Base-by-base conservation (phyloP, 2,113 vertebrate genomes). In the Phaethornis superciliosus region DNA sequence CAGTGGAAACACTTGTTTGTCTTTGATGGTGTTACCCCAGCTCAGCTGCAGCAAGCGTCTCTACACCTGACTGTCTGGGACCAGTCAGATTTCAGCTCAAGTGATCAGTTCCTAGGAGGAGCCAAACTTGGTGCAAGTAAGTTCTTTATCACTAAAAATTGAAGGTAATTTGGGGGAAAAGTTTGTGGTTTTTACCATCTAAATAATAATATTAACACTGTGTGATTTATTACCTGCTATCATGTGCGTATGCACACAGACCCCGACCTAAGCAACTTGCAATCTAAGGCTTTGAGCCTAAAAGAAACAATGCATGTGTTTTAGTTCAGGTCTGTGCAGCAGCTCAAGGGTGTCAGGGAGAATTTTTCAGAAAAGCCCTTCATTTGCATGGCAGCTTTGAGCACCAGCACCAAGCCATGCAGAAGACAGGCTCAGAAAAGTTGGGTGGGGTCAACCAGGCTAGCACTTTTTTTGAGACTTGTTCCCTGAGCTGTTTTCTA, bases 1-100 rank as follows among this genome's bases (percentile, higher is more conserved):
- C 97, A 96, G 55, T 98, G 98, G 97, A 97, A 97, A 24, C 97
- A 98, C 72, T 96, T 98, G 85, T 97, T 98, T 28, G 88, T 97
- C 47, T 98, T 98, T 83, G 93, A 68, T 16, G 97, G 96, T 2
- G 81, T 98, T 2, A 96, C 59, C 37, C 78, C 83, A 18, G 91
- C 91, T 27, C 96, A 98, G 88, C 97, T 98, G 27, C 89, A 88
- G 83, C 95, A 94, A 7, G 95, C 98, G 6, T 95, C 93, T 65
- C 77, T 98, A 33, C 96, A 98, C 32, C 74, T 98, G 79, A 97
- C 97, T 1, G 92, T 98, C 19, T 98, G 98, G 98, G 97, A 98
- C 77, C 97, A 98, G 87, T 69, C 84, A 52, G 1, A 82, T 62
- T 97, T 96, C n/a, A 95, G 97, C 6, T 74, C 96, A 74, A 89